These are phyloP conservation scores for Lepidostoma basale DNA, from an alignment of 1,140 invertebrate species.

Conservation along the genomic window DNA sequence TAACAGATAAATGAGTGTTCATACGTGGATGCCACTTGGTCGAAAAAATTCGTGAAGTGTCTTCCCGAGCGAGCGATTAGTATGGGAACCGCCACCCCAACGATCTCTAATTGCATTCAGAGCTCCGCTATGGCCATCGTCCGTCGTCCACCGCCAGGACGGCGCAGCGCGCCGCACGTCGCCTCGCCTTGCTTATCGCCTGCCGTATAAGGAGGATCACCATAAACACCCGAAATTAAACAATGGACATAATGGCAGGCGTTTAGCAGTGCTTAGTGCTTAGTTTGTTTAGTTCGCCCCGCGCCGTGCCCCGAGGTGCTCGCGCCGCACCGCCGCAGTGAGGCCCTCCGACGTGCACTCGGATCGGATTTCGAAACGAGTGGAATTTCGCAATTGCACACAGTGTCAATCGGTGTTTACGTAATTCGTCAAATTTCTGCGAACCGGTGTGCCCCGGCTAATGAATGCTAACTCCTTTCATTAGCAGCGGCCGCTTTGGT, in stretches of 20 bases:
- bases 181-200: too few relatives aligned
- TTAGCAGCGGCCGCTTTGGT: too few relatives aligned
- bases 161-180: too few relatives aligned
- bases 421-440: neutral
- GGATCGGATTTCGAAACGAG: neutral
- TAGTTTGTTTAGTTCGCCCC: neutral
- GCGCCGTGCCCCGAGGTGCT: neutral
- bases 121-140: neutral
- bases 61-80: neutral
- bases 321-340: neutral
- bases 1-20: too few relatives aligned
- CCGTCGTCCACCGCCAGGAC: neutral
- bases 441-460: too few relatives aligned
- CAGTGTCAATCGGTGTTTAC: conserved; percentile 7
- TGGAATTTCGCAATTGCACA: conserved; percentile 5
- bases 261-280: too few relatives aligned
- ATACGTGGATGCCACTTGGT: too few relatives aligned
- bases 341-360: conserved; percentile 1
- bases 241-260: conserved; percentile 29
- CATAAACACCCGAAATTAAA: conserved; percentile 35
- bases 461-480: too few relatives aligned
- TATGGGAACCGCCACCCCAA: neutral
- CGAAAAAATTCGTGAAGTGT: neutral
- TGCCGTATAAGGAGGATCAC: conserved; percentile 18
- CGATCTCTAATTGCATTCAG: conserved; percentile 1